These are phyloP conservation scores for Drosophila ananassae DNA, from an alignment of 1,140 invertebrate species.

Conservation along the genomic window DNA sequence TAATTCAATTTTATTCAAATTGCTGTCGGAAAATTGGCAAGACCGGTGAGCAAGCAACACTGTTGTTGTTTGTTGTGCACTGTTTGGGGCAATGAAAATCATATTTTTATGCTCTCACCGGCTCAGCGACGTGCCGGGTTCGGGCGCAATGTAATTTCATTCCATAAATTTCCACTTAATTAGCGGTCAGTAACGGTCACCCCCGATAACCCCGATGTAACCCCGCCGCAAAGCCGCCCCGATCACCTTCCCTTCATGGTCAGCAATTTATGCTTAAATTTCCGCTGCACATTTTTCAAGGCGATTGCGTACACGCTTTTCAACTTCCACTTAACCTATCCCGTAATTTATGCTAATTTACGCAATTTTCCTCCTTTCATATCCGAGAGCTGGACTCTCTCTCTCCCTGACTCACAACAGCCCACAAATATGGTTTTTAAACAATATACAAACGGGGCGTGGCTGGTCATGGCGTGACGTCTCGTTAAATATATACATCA, in stretches of 20 bases:
- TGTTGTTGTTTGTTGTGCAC: slow-evolving; percentile 4
- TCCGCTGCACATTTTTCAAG: slow-evolving; percentile 80
- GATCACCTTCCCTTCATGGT: slow-evolving; percentile 36
- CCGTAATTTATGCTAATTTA: slow-evolving; percentile 79
- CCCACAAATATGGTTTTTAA: not conserved
- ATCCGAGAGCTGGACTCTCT: slow-evolving; percentile 9
- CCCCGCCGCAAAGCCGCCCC: too few relatives aligned
- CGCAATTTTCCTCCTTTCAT: slow-evolving; percentile 65
- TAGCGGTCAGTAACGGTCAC: slow-evolving; percentile 55
- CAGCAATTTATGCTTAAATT: slow-evolving; percentile 79
- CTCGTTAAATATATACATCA: not conserved
- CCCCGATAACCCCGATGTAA: not conserved
- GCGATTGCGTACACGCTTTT: slow-evolving; percentile 77
- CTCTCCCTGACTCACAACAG: slow-evolving; percentile 5
- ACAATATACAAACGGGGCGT: slow-evolving; percentile 15
- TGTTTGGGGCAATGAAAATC: slow-evolving; percentile 50
- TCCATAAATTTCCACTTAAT: slow-evolving; percentile 81
- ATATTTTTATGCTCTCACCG: slow-evolving; percentile 68
- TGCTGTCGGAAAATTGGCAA: slow-evolving; percentile 68
- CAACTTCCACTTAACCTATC: slow-evolving; percentile 65
- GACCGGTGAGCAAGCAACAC: slow-evolving; percentile 11
- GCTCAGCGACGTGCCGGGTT: not conserved
- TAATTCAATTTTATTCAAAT: slow-evolving; percentile 81
- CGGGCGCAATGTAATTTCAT: slow-evolving; percentile 68
- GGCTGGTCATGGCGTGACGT: slow-evolving; percentile 48